Conservation (phyloP, 1,140 invertebrate genomes). For the Anthonomus grandis region DNA sequence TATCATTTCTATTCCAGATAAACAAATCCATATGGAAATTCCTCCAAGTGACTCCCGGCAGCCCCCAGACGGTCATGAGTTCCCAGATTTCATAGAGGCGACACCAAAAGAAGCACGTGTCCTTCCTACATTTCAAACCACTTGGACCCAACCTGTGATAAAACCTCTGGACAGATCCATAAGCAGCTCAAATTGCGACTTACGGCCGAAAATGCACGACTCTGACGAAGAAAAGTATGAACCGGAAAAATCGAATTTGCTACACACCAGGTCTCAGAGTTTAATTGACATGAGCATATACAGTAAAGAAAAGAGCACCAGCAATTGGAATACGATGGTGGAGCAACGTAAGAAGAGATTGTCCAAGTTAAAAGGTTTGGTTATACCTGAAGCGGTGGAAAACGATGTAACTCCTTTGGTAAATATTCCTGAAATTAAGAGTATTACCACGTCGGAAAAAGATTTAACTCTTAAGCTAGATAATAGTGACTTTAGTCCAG, state of each 20-base stretch:
- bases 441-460: conserved; percentile 45
- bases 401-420: conserved; percentile 52
- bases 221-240: conserved; percentile 25
- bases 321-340: conserved; percentile 59
- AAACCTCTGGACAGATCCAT: conserved; percentile 16
- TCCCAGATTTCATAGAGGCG: conserved; percentile 71
- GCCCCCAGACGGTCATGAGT: conserved; percentile 85
- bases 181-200: conserved; percentile 36
- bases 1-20: conserved; percentile 31
- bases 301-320: conserved; percentile 51
- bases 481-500: conserved; percentile 11
- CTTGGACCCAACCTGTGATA: conserved; percentile 18
- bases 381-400: conserved; percentile 71
- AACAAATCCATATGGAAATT: conserved; percentile 38
- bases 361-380: conserved; percentile 78
- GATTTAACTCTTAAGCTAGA: conserved; percentile 23
- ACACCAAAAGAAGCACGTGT: neutral
- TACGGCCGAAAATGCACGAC: conserved; percentile 25
- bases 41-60: conserved; percentile 58
- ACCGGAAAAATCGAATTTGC: conserved; percentile 23
- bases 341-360: conserved; percentile 77
- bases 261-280: conserved; percentile 51
- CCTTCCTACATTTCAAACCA: conserved; percentile 3
- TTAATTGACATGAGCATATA: conserved; percentile 50
- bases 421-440: conserved; percentile 79